Base-by-base conservation (phyloP, 2,113 vertebrate genomes). In the Paedocypris sp. region DNA sequence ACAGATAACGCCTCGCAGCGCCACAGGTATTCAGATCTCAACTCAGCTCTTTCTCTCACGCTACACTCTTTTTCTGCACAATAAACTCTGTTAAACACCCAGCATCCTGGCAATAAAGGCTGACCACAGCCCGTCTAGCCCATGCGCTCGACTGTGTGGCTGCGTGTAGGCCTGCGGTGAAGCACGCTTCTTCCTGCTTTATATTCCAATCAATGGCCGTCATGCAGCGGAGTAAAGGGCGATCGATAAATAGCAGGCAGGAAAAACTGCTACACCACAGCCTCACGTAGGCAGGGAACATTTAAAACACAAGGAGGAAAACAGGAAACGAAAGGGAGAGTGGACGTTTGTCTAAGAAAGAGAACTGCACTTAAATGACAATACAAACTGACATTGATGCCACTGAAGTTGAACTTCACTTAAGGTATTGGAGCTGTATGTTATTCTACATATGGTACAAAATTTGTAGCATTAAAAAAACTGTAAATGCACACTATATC, bases 81-180 rank as follows among this genome's bases (percentile, higher is more conserved):
- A 69, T 56, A 47, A 65, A 32, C 60, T 56, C 7, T n/a, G 50
- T 46, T 52, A 52, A 64, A 58, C 56, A 42, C 10, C 38, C 16
- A 32, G 8, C 18, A 31, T 42, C 33, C 57, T 48, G 60, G 19
- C 45, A 43, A 32, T 41, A 43, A 50, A 43, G 38, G 19, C 41
- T 32, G 20, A 45, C 33, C 20, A 22, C 22, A 19, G 33, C 26
- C 20, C 29, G 25, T 10, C 52, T 26, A 43, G 42, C 39, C 38
- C 38, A 58, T 6, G 45, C 51, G 29, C 31, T 61, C 62, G 32
- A 38, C 9, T 20, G 29, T 60, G 23, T 38, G 16, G 43, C 29
- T 42, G 41, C 16, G 28, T 19, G 52, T 25, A 45, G 19, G n/a
- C 59, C 18, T 48, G 20, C 29, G 38, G 53, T 36, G 48, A 23